phyloP scores from a whole-genome alignment of 2,888 invertebrate genomes.

The Tetranychus truncatus region DNA sequence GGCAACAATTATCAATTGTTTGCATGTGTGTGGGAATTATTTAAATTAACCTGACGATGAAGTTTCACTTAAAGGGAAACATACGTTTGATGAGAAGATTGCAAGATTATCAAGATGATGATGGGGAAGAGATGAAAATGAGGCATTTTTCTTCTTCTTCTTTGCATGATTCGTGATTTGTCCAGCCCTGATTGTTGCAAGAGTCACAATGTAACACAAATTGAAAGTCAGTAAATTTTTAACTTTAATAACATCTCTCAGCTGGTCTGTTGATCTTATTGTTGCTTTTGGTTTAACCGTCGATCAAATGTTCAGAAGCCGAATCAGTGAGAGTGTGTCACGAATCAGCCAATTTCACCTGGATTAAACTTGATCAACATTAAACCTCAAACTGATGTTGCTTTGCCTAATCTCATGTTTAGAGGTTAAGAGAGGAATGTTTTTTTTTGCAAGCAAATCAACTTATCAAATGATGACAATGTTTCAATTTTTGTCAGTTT shows the following conservation, averaged over 20 bases:
- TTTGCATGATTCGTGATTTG: not conserved
- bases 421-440: too few species aligned
- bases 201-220: not conserved
- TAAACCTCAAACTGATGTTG: too few species aligned
- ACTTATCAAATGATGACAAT: too few species aligned
- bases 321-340: not conserved
- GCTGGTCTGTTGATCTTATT: not conserved
- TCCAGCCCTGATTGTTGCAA: not conserved
- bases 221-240: too few species aligned
- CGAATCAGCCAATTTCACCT: not conserved
- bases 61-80: not conserved
- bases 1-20: not conserved
- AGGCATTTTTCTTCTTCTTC: too few species aligned
- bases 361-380: not conserved
- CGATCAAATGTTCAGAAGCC: not conserved
- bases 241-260: not conserved
- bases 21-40: not conserved
- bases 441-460: too few species aligned
- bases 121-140: too few species aligned
- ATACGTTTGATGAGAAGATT: too few species aligned
- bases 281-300: not conserved
- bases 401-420: too few species aligned
- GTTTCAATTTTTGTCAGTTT: too few species aligned
- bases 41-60: not conserved
- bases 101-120: too few species aligned